Percentiles rank a stretch among this genome's conserved stretches.
These are phyloP conservation scores for Garrulus glandarius DNA, from an alignment of 2,797 vertebrate species.

Conservation along the genomic window DNA sequence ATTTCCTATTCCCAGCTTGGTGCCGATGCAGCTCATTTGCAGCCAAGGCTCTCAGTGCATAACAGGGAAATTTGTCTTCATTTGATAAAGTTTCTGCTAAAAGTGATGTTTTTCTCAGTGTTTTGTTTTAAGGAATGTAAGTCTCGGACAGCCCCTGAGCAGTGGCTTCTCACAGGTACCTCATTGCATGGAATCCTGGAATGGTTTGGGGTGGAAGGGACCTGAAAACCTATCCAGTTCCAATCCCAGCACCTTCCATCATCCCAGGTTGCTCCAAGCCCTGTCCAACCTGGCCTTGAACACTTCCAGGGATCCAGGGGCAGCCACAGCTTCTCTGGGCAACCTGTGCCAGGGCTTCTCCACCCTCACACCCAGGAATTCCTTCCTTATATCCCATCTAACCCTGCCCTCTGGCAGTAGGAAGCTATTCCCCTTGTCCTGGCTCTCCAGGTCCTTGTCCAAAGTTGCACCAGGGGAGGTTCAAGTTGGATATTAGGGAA, in stretches of 20 bases:
- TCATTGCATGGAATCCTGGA: background rate
- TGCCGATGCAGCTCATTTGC: background rate
- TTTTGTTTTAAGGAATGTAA: background rate
- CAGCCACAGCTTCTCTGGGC: background rate
- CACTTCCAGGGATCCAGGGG: background rate
- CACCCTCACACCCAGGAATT: rapidly evolving
- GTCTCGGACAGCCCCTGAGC: background rate
- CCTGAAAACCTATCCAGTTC: background rate
- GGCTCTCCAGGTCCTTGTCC: background rate
- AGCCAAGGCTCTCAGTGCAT: background rate
- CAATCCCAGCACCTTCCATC: background rate
- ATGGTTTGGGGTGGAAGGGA: background rate
- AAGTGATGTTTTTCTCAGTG: background rate
- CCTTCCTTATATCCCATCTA: background rate
- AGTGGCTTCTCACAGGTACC: background rate
- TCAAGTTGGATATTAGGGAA: background rate
- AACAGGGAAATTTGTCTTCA: background rate
- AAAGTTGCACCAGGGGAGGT: background rate
- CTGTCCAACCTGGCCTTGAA: rapidly evolving
- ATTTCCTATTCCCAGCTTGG: conserved; percentile 23
- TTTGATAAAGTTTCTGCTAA: background rate
- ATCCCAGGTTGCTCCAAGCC: background rate
- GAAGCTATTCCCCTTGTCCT: background rate
- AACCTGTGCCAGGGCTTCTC: background rate
- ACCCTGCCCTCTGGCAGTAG: background rate